phyloP scores from a whole-genome alignment of 2,113 vertebrate species.

The Bos javanicus region DNA sequence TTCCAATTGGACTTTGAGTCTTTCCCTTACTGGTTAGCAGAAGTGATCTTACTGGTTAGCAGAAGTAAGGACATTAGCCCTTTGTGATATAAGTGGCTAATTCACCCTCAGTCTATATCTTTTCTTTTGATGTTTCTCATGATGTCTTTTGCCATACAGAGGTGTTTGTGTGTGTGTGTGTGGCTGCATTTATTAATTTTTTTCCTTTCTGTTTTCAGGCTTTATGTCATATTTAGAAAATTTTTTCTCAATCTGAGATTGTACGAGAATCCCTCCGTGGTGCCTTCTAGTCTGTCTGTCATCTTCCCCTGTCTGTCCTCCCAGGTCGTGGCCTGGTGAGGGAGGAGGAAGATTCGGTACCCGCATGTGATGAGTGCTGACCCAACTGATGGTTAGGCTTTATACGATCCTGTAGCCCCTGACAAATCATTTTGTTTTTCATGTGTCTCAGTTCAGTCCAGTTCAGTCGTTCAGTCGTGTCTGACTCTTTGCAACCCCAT shows the following conservation, averaged over 20 bases:
- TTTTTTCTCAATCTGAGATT: not conserved
- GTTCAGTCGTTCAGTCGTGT: too few species aligned
- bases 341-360: not conserved
- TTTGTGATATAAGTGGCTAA: not conserved
- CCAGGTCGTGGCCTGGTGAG: not conserved
- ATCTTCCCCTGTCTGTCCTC: not conserved
- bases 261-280: not conserved
- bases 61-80: not conserved
- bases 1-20: not conserved
- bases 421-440: not conserved
- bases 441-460: not conserved
- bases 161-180: not conserved
- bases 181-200: not conserved
- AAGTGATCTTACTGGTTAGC: not conserved
- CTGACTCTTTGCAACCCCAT: too few species aligned
- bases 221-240: conserved; percentile 18
- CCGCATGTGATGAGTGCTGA: not conserved
- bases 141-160: not conserved
- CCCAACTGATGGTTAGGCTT: not conserved
- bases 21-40: not conserved
- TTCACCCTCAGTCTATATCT: not conserved
- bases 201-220: not conserved
- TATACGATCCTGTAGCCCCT: not conserved
- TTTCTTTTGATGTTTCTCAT: not conserved
- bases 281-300: not conserved